Base-by-base conservation (phyloP, 2,888 invertebrate species). In the Idaea dimidiata region DNA sequence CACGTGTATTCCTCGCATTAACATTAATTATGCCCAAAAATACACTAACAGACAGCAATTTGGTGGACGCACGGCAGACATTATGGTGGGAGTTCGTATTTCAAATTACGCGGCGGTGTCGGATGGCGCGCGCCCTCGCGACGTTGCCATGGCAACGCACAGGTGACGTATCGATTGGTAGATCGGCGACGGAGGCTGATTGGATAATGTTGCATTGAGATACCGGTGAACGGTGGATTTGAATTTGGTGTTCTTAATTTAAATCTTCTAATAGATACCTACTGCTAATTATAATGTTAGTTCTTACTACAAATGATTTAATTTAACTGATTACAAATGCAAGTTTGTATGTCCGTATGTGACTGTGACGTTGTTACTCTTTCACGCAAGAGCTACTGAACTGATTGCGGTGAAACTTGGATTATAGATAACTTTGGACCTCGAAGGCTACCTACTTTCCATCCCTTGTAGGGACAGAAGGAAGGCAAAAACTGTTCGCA, bases 81-180 rank as follows among this genome's bases (percentile, higher is more conserved):
- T 91, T 91, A 91, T 91, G 89, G 88, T 80, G 73, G 82, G 76
- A 87, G 82, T 85, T 91, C 91, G 84, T 84, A 91, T 92, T 90
- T 90, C 91, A 91, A 92, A 91, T 92, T 91, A 89, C 91, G 91
- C 87, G 85, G 79, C 72, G 87, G 91, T 89, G 88, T 91, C 91
- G 87, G 86, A 72, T 91, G 80, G 86, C 90, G 86, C 91, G 89
- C 90, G 86, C 85, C 14, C 43, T 8, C 43, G 82, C 78, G 75
- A 69, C 72, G 89, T 91, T 81, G 88, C 87, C 78, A 79, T 83
- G 80, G 88, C 81, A 85, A 90, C 91, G 83, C 81, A 86, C 91
- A 91, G 91, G 91, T 91, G 89, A 86, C 80, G 83, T 84, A 91
- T 91, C 84, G 91, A 91, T 91, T 87, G 5, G 43, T 43, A 10